Conservation (phyloP, 2,888 invertebrate genomes). For the Mesorhabditis sp. region DNA sequence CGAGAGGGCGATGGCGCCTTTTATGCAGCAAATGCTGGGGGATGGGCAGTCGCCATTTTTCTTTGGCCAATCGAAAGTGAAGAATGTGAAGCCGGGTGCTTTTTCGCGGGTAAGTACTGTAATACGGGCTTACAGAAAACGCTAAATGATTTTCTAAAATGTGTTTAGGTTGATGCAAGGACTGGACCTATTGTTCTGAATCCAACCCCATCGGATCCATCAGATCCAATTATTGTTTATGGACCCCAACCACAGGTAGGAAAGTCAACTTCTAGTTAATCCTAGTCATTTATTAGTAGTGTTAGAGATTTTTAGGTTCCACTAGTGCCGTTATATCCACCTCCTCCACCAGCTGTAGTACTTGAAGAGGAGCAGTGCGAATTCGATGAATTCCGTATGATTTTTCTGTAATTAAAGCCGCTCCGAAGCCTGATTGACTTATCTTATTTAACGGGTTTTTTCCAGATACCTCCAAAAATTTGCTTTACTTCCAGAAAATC, state of each 20-base stretch:
- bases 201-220: slow-evolving; percentile 6
- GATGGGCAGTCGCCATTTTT: neutral
- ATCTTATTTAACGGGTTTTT: no score
- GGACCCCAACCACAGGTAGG: slow-evolving; percentile 3
- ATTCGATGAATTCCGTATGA: neutral
- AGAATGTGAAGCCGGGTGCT: neutral
- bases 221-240: slow-evolving; percentile 6
- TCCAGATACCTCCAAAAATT: no score
- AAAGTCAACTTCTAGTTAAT: neutral
- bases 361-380: neutral
- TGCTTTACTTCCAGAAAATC: no score
- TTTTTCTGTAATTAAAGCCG: neutral
- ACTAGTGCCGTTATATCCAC: neutral
- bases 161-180: slow-evolving; percentile 2
- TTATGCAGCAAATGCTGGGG: neutral
- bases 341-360: neutral
- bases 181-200: neutral
- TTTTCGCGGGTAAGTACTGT: neutral
- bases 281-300: neutral
- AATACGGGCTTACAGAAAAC: neutral
- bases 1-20: neutral
- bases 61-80: neutral
- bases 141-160: neutral
- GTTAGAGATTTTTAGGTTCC: neutral
- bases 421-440: no score